Conservation (phyloP, 1,140 invertebrate species). For the Sipha flava region DNA sequence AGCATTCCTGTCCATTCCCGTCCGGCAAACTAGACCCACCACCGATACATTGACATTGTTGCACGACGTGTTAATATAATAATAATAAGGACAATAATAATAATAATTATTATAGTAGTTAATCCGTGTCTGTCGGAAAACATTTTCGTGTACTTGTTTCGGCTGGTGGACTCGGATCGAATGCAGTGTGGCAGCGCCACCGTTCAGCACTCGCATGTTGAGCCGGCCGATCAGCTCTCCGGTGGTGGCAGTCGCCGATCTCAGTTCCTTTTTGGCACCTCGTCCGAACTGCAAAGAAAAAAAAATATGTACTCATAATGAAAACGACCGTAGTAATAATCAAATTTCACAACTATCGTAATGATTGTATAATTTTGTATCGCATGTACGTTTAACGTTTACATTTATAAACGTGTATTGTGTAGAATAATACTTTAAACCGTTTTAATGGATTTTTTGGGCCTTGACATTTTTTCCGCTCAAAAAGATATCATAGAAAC, state of each 20-base stretch:
- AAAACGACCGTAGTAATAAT: too few species aligned
- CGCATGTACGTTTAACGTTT: too few species aligned
- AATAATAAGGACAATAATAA: background rate
- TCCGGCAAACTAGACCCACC: too few species aligned
- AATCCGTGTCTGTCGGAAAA: background rate
- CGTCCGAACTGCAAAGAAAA: conserved; percentile 54
- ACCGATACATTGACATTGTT: background rate
- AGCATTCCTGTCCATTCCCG: too few species aligned
- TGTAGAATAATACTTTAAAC: too few species aligned
- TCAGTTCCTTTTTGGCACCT: conserved; percentile 62
- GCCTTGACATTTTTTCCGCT: too few species aligned
- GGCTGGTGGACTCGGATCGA: conserved; percentile 74
- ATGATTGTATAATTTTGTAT: too few species aligned
- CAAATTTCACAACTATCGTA: too few species aligned
- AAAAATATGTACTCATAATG: too few species aligned
- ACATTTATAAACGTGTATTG: too few species aligned
- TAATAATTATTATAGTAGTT: background rate
- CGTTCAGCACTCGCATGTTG: conserved; percentile 63
- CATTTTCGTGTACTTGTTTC: conserved; percentile 57
- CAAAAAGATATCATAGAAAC: too few species aligned
- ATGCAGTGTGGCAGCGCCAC: conserved; percentile 65
- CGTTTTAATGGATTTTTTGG: too few species aligned
- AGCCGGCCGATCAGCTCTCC: conserved; percentile 73
- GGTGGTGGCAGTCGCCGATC: conserved; percentile 73
- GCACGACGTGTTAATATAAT: background rate